These are phyloP conservation scores for Neoseiulus cucumeris DNA, from an alignment of 1,140 invertebrate genomes.

Conservation along the genomic window DNA sequence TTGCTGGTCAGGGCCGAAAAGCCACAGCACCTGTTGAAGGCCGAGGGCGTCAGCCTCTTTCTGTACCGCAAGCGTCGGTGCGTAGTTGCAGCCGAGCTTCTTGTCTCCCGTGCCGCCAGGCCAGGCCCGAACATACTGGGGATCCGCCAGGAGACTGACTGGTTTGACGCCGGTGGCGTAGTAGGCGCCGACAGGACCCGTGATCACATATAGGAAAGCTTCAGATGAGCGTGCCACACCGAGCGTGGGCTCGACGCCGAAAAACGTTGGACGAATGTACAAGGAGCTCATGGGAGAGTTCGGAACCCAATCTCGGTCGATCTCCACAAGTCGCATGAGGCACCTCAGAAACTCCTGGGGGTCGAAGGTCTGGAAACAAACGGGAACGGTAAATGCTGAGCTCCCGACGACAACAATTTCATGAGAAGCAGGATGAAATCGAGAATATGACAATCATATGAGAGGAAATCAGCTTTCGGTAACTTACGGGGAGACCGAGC, in stretches of 20 bases:
- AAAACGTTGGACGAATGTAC: constrained; percentile 87
- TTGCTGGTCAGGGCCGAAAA: constrained; percentile 80
- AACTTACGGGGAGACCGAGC: constrained; percentile 51
- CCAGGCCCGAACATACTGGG: constrained; percentile 65
- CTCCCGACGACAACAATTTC: no score
- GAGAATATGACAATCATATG: no score
- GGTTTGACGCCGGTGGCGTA: constrained; percentile 52
- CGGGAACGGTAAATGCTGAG: no score
- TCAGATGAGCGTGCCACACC: constrained; percentile 63
- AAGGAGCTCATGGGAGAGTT: constrained; percentile 61
- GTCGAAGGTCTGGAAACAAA: constrained; percentile 47
- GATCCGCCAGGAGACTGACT: constrained; percentile 56
- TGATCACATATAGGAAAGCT: constrained; percentile 69
- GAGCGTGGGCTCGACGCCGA: constrained; percentile 84
- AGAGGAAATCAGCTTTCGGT: no score
- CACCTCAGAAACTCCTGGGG: constrained; percentile 66
- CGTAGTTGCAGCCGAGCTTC: constrained; percentile 68
- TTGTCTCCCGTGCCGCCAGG: constrained; percentile 80
- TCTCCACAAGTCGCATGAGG: constrained; percentile 58
- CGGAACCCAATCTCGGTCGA: constrained; percentile 96
- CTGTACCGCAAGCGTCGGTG: constrained; percentile 35
- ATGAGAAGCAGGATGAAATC: no score
- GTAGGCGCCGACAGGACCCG: constrained; percentile 81
- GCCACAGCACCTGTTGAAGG: constrained; percentile 89
- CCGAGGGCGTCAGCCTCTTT: constrained; percentile 52